These are phyloP conservation scores for Stenolophus ochropezus DNA, from an alignment of 2,888 invertebrate genomes.

Conservation along the genomic window DNA sequence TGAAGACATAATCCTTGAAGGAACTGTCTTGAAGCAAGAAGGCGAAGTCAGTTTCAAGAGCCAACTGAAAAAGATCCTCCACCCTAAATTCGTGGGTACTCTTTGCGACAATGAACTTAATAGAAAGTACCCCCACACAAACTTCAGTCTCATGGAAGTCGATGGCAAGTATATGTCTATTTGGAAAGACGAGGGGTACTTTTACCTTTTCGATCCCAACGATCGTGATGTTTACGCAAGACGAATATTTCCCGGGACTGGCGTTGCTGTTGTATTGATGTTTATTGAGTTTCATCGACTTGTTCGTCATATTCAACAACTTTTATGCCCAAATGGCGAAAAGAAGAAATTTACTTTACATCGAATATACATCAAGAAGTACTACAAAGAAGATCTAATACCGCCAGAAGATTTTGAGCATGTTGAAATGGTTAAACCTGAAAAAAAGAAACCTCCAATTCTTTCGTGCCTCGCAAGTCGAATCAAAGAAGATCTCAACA, in stretches of 20 bases:
- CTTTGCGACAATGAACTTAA: too few species aligned
- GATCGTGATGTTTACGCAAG: slow-evolving; percentile 75
- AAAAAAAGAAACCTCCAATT: background rate
- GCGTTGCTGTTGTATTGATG: background rate
- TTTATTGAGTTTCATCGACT: background rate
- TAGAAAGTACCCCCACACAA: too few species aligned
- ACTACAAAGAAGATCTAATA: background rate
- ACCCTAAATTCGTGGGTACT: too few species aligned
- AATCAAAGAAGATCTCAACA: background rate
- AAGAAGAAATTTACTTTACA: slow-evolving; percentile 13
- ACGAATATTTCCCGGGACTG: slow-evolving; percentile 55
- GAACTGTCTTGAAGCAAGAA: background rate
- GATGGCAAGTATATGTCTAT: slow-evolving; percentile 75
- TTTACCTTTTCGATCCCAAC: slow-evolving; percentile 79
- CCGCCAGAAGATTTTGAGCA: slow-evolving; percentile 13
- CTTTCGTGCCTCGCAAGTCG: slow-evolving; percentile 29
- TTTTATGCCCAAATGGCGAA: background rate
- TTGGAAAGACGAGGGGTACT: slow-evolving; percentile 74
- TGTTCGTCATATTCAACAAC: background rate
- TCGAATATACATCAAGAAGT: slow-evolving; percentile 31
- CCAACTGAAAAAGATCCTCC: too few species aligned
- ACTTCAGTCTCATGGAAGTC: slow-evolving; percentile 75
- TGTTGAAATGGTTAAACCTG: background rate
- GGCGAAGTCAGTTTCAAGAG: too few species aligned
- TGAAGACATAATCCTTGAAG: background rate